These are phyloP conservation scores for Tetranychus truncatus DNA, from an alignment of 2,888 invertebrate species.

Conservation along the genomic window DNA sequence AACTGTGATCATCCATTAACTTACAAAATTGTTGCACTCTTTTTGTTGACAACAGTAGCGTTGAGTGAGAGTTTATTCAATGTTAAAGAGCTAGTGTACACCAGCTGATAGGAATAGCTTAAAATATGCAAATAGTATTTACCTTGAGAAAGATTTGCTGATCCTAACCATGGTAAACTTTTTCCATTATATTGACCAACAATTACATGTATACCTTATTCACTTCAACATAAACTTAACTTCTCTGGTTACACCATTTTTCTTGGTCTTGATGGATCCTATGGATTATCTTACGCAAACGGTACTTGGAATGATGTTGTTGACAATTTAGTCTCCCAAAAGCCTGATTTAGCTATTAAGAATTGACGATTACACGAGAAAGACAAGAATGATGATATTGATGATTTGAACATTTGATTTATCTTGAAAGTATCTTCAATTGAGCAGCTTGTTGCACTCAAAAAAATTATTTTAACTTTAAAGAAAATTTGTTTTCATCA, in stretches of 20 bases:
- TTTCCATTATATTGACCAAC: constrained; percentile 76
- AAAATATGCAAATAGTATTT: constrained; percentile 21
- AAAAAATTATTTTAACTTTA: too few species aligned
- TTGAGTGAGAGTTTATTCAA: not conserved
- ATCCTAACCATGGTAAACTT: constrained; percentile 37
- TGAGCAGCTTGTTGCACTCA: too few species aligned
- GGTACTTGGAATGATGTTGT: constrained; percentile 38
- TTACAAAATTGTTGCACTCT: too few species aligned
- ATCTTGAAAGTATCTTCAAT: too few species aligned
- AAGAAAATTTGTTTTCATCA: too few species aligned
- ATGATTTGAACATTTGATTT: too few species aligned
- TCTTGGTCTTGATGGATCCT: not conserved
- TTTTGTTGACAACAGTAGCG: too few species aligned
- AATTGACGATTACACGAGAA: constrained; percentile 40
- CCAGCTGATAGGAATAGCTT: too few species aligned
- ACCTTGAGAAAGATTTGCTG: constrained; percentile 57
- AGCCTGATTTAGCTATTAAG: constrained; percentile 39
- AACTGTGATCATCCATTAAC: too few species aligned
- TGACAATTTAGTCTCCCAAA: constrained; percentile 36
- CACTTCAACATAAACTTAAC: constrained; percentile 29
- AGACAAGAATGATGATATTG: too few species aligned
- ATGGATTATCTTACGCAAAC: not conserved
- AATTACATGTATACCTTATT: constrained; percentile 59
- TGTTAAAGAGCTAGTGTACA: too few species aligned
- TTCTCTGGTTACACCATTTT: not conserved